A percentile compares a stretch with the other conserved stretches of the same genome.
Evolutionary conservation across 2,888 invertebrate genomes (phyloP).

Genomic region (Meganola albula): DNA sequence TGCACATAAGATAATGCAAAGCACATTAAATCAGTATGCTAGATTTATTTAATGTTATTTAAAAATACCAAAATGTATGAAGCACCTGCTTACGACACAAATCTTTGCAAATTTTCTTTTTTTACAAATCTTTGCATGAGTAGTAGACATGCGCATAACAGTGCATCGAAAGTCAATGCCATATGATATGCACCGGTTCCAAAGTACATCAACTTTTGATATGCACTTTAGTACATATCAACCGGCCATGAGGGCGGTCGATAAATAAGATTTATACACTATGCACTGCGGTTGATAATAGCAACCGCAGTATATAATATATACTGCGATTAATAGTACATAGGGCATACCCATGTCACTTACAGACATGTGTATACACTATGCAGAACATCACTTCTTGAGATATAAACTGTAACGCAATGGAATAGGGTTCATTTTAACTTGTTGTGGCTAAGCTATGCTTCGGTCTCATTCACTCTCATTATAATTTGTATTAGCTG

Average conservation of each 20-base stretch:
- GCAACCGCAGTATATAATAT: not conserved
- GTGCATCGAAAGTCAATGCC: conserved; percentile 3
- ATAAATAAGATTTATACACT: not conserved
- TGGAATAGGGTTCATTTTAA: not conserved
- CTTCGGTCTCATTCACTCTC: conserved; percentile 1
- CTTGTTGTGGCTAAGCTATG: conserved; percentile 1
- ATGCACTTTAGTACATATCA: conserved; percentile 1
- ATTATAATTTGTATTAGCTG: conserved; percentile 1
- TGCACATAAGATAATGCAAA: conserved; percentile 3
- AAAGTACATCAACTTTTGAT: conserved; percentile 3
- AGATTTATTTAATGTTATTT: conserved; percentile 3
- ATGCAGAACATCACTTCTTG: not conserved
- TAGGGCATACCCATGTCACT: not conserved
- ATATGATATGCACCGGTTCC: conserved; percentile 3
- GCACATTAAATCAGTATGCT: conserved; percentile 2
- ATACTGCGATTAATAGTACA: not conserved
- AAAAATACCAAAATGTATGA: conserved; percentile 2
- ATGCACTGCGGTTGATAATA: not conserved
- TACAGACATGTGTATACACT: not conserved
- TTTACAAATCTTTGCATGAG: conserved; percentile 3
- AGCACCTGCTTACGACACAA: conserved; percentile 2
- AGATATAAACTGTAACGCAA: not conserved
- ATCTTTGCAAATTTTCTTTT: conserved; percentile 3
- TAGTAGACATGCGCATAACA: conserved; percentile 3
- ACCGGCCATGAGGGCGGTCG: not conserved